Conservation (phyloP, 2,888 invertebrate genomes). For the Liodrosophila aerea region DNA sequence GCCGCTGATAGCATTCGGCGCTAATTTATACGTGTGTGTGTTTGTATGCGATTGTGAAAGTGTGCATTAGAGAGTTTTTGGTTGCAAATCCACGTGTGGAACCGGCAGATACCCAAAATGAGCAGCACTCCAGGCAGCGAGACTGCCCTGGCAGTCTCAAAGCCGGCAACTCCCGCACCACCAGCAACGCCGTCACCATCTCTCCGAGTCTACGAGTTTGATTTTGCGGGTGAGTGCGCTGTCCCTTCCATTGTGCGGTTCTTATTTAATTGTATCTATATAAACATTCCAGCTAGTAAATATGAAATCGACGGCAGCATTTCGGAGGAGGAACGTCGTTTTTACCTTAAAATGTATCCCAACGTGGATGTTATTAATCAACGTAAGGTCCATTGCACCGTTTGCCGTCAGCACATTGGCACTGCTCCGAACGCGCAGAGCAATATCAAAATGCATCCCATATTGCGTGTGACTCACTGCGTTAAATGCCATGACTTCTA, state of each 20-base stretch:
- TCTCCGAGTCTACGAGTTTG: constrained; percentile 48
- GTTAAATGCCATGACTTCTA: constrained; percentile 89
- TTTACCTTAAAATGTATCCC: constrained; percentile 84
- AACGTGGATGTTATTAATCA: constrained; percentile 85
- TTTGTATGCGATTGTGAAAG: not conserved
- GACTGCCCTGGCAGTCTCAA: constrained; percentile 16
- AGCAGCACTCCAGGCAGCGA: constrained; percentile 43
- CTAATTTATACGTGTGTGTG: not conserved
- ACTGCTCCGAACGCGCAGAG: constrained; percentile 86
- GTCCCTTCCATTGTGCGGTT: not conserved
- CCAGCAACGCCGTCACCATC: constrained; percentile 49
- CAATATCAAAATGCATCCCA: constrained; percentile 88
- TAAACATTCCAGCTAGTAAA: constrained; percentile 23
- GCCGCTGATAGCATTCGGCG: constrained; percentile 16
- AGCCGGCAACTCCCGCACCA: constrained; percentile 22
- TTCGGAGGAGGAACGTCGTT: constrained; percentile 83
- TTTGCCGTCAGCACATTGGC: constrained; percentile 89
- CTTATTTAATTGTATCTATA: constrained; percentile 5
- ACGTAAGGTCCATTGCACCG: constrained; percentile 88
- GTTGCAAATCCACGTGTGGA: constrained; percentile 37
- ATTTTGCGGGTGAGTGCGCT: constrained; percentile 53
- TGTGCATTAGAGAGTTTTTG: constrained; percentile 8
- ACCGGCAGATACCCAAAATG: constrained; percentile 36
- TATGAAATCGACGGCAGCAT: constrained; percentile 84
- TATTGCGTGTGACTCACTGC: constrained; percentile 88